Conservation (phyloP, 2,888 invertebrate genomes). For the Idaea aversata region DNA sequence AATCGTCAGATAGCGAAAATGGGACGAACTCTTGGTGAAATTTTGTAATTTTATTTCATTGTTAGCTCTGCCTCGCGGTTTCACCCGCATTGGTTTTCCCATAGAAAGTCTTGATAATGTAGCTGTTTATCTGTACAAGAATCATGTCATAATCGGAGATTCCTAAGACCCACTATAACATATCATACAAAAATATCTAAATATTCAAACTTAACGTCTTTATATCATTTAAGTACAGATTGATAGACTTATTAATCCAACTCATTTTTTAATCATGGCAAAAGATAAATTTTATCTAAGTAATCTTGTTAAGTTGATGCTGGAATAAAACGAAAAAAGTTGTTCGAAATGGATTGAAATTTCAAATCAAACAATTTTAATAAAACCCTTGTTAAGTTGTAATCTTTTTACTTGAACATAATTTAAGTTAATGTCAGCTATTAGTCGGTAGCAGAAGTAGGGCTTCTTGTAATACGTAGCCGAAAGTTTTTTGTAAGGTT, state of each 20-base stretch:
- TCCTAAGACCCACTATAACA: no score
- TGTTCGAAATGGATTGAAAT: not conserved
- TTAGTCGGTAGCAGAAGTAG: constrained; percentile 40
- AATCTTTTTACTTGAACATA: constrained; percentile 41
- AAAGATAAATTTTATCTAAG: not conserved
- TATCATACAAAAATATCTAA: no score
- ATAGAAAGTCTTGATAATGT: not conserved
- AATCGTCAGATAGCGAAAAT: not conserved
- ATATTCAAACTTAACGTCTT: no score
- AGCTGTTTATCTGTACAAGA: no score
- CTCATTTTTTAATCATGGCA: not conserved
- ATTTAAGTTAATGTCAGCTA: constrained; percentile 38
- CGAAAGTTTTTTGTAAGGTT: constrained; percentile 61
- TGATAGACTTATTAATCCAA: not conserved
- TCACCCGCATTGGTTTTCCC: not conserved
- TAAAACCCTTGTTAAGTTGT: constrained; percentile 41
- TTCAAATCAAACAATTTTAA: constrained; percentile 8
- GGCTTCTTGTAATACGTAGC: constrained; percentile 63
- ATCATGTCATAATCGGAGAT: no score
- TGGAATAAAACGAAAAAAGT: not conserved
- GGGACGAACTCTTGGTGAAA: not conserved
- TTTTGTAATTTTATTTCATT: not conserved
- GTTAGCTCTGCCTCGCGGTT: not conserved
- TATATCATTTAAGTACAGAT: not conserved
- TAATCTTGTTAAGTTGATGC: not conserved